Base-by-base conservation (phyloP, 2,113 vertebrate genomes). In the Triplophysa siluroides region DNA sequence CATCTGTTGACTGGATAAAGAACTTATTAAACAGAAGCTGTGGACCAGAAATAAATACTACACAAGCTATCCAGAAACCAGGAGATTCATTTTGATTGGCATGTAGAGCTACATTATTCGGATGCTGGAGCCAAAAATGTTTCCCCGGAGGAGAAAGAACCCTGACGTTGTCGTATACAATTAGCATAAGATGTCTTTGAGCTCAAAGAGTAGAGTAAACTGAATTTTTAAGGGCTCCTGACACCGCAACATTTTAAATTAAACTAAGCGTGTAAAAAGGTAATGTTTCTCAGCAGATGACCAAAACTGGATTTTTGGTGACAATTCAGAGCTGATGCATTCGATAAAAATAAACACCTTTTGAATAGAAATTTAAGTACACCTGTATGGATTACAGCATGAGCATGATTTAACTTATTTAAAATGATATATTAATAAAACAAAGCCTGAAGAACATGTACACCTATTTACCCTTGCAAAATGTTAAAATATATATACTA, bases 41-140 rank as follows among this genome's bases (percentile, higher is more conserved):
- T 88, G 88, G 88, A 88, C 87, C 88, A 89, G 89, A 90, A 89
- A 88, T 86, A 84, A 85, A 87, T 88, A 89, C 80, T 88, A 82
- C 86, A 88, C 78, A 75, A 76, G 81, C 83, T 85, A 87, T 90
- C 88, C 86, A 89, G 85, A 90, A 83, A 84, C 81, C 86, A 83
- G 83, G 88, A 92, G 91, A 91, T 91, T 86, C 90, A 90, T 92
- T 89, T 87, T 88, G 87, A 92, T 91, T 89, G 91, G 89, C 87
- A 89, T 83, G 79, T 86, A 82, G 86, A 85, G 85, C 84, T 85
- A 91, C 83, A 87, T 88, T 75, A 63, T 63, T 82, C 81, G 88
- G 87, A 85, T 83, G 86, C 89, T 90, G 87, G 92, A 90, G 87
- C 85, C 84, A 88, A 89, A 91, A 91, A 86, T 89, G 81, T 80